A percentile compares a stretch with the other conserved stretches of the same genome.
phyloP scores from a whole-genome alignment of 1,140 invertebrate species.

The Trichomalopsis sarcophagae region DNA sequence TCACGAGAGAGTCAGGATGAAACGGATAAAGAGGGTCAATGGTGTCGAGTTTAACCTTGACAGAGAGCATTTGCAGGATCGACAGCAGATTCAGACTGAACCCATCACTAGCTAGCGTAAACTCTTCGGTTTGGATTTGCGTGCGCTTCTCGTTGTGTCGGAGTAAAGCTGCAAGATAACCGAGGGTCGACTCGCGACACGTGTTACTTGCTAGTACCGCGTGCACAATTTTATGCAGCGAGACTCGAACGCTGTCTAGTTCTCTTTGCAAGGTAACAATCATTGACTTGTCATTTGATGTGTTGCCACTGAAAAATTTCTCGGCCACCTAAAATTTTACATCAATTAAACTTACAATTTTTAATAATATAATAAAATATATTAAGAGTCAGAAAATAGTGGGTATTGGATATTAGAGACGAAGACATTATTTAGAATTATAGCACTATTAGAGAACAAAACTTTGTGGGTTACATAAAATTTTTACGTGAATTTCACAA shows the following conservation, averaged over 20 bases:
- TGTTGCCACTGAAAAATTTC: constrained; percentile 78
- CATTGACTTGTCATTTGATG: constrained; percentile 76
- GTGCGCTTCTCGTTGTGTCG: constrained; percentile 90
- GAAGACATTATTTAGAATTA: too few species aligned
- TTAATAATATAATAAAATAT: background rate
- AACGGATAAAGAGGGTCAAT: constrained; percentile 92
- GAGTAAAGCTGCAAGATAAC: constrained; percentile 86
- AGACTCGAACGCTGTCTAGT: constrained; percentile 82
- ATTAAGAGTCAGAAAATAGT: too few species aligned
- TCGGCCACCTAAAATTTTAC: constrained; percentile 75
- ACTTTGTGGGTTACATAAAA: too few species aligned
- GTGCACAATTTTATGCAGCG: constrained; percentile 89
- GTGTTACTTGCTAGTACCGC: constrained; percentile 87
- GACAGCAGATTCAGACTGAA: constrained; percentile 96
- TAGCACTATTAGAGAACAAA: too few species aligned
- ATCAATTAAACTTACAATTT: background rate
- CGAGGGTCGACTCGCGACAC: constrained; percentile 84
- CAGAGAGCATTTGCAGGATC: constrained; percentile 90
- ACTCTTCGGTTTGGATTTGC: constrained; percentile 92
- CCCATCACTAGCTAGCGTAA: constrained; percentile 90
- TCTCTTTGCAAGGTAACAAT: constrained; percentile 82
- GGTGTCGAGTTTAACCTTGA: constrained; percentile 89
- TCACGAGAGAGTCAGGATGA: constrained; percentile 85
- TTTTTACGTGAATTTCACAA: too few species aligned
- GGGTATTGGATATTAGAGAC: too few species aligned